Evolutionary conservation across 1,140 invertebrate genomes (phyloP).

Genomic region (Limonius californicus): DNA sequence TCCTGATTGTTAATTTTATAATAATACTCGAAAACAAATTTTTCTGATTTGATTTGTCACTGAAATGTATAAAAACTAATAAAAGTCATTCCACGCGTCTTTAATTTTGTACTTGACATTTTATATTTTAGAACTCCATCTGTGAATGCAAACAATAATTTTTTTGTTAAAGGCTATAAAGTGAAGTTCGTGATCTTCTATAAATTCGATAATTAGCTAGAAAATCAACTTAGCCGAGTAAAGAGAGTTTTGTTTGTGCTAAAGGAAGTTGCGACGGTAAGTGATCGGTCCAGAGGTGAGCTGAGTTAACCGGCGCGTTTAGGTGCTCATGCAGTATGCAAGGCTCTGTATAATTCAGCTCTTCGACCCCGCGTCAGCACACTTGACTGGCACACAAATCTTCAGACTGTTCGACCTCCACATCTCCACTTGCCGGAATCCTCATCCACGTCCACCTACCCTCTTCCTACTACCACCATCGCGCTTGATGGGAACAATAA

Average conservation of each 20-base stretch:
- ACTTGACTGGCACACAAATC: slow-evolving; percentile 47
- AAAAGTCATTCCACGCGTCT: no score
- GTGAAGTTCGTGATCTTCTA: no score
- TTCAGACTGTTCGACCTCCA: slow-evolving; percentile 26
- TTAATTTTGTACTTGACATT: no score
- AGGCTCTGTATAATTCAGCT: slow-evolving; percentile 42
- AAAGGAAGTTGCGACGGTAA: slow-evolving; percentile 12
- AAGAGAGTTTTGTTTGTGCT: not conserved
- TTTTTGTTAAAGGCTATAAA: no score
- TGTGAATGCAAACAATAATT: no score
- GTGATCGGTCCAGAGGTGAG: slow-evolving; percentile 34
- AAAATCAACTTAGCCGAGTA: not conserved
- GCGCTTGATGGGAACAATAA: not conserved
- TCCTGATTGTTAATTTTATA: no score
- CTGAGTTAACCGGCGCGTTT: slow-evolving; percentile 42
- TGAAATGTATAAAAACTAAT: not conserved
- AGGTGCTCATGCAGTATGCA: slow-evolving; percentile 45
- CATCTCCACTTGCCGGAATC: slow-evolving; percentile 2
- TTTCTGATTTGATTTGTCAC: no score
- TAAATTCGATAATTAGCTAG: not conserved
- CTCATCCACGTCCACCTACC: not conserved
- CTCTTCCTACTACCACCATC: not conserved
- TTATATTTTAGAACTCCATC: no score
- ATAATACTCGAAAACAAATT: no score
- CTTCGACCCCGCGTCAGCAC: slow-evolving; percentile 42